A percentile compares a stretch with the other conserved stretches of the same genome.
These are phyloP conservation scores for Peromyscus maniculatus DNA, from an alignment of 2,113 vertebrate genomes.

Conservation along the genomic window DNA sequence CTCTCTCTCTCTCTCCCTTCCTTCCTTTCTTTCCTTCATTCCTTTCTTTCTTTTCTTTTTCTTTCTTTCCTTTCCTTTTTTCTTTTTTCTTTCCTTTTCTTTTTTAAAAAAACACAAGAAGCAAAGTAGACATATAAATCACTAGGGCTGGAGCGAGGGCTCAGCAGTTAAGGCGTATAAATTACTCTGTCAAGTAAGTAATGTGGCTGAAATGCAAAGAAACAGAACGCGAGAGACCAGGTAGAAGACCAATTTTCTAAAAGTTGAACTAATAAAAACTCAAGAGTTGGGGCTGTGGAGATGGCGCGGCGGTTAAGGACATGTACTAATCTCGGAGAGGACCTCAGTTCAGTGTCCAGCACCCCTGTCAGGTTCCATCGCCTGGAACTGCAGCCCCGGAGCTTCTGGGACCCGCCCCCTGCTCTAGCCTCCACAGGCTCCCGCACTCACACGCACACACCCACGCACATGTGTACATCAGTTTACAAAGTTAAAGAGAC, in stretches of 20 bases:
- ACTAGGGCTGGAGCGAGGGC: neutral
- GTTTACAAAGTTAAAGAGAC: neutral
- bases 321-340: neutral
- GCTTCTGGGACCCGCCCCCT: neutral
- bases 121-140: neutral
- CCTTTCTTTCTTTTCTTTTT: neutral
- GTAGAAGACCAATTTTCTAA: neutral
- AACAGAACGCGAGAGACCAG: neutral
- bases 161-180: neutral
- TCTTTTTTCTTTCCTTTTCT: neutral
- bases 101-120: neutral
- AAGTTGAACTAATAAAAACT: neutral
- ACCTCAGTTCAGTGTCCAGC: neutral
- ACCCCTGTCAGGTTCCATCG: neutral
- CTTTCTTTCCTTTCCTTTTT: neutral
- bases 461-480: neutral
- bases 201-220: neutral
- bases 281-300: neutral
- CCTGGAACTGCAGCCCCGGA: neutral
- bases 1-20: neutral
- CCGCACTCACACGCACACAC: neutral
- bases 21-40: neutral
- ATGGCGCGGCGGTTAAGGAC: neutral
- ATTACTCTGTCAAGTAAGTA: conserved; percentile 29
- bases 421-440: too few relatives aligned